Percentiles rank a stretch among this genome's conserved stretches.
Conservation (phyloP, 2,888 invertebrate species). For the Sphaeridia pumilis region DNA sequence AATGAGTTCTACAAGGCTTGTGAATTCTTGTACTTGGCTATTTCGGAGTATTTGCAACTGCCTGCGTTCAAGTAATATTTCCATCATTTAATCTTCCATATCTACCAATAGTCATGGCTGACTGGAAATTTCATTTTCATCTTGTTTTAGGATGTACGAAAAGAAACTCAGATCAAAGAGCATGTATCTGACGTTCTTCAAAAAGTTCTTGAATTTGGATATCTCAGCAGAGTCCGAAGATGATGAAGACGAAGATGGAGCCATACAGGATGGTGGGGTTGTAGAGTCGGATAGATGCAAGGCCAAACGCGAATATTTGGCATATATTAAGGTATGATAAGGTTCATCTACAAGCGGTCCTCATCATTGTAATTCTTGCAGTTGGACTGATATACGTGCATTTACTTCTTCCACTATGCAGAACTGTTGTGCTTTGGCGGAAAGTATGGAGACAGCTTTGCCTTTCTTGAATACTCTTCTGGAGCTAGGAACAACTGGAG, state of each 20-base stretch:
- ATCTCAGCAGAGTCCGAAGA: constrained; percentile 7
- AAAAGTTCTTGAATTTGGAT: constrained; percentile 7
- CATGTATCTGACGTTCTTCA: constrained; percentile 13
- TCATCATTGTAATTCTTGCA: too few relatives aligned
- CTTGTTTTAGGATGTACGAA: constrained; percentile 7
- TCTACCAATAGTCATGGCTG: too few relatives aligned
- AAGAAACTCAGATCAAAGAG: constrained; percentile 7
- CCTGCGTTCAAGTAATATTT: constrained; percentile 14
- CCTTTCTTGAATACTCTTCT: constrained; percentile 24
- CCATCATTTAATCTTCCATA: too few relatives aligned
- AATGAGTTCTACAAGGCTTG: constrained; percentile 22
- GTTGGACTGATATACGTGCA: too few relatives aligned
- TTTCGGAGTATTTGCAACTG: constrained; percentile 13
- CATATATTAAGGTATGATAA: constrained; percentile 15
- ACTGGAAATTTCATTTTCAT: not conserved
- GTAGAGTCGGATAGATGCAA: constrained; percentile 10
- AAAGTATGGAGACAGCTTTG: constrained; percentile 5
- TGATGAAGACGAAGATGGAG: constrained; percentile 1
- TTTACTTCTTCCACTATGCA: too few relatives aligned
- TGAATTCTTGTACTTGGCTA: constrained; percentile 14
- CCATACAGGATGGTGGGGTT: constrained; percentile 9
- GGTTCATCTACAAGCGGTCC: too few relatives aligned
- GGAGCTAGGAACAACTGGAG: constrained; percentile 24
- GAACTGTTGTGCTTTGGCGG: constrained; percentile 7
- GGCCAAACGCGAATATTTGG: constrained; percentile 10